phyloP scores from a whole-genome alignment of 1,140 invertebrate species.

The Lepidurus couesii region DNA sequence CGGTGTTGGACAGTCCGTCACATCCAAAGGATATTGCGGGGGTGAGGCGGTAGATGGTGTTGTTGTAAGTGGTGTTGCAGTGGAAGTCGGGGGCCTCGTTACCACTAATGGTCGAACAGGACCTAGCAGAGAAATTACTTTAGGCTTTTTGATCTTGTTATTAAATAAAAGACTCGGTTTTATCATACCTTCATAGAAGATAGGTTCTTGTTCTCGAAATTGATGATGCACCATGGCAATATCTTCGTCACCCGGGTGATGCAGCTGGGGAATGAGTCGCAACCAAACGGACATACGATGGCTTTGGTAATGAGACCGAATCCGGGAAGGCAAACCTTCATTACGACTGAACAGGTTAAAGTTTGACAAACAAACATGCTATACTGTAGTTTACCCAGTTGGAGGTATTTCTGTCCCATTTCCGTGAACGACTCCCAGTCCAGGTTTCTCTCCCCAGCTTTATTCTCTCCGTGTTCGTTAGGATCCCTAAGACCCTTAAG shows the following conservation, averaged over 20 bases:
- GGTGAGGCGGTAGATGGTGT: not conserved
- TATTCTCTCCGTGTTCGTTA: slow-evolving; percentile 34
- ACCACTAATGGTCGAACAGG: not conserved
- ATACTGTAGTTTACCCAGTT: slow-evolving; percentile 40
- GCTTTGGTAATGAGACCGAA: slow-evolving; percentile 76
- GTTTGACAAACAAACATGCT: slow-evolving; percentile 18
- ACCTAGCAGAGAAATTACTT: not conserved
- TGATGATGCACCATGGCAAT: slow-evolving; percentile 72
- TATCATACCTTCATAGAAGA: slow-evolving; percentile 61
- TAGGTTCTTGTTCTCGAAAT: slow-evolving; percentile 55
- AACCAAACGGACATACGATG: slow-evolving; percentile 88
- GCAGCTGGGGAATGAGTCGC: slow-evolving; percentile 80
- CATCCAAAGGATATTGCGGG: not conserved
- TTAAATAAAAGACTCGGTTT: slow-evolving; percentile 23
- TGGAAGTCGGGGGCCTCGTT: not conserved
- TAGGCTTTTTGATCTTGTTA: not conserved
- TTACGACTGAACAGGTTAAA: not conserved
- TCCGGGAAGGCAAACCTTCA: slow-evolving; percentile 58
- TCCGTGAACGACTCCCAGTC: slow-evolving; percentile 43
- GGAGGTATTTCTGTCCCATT: slow-evolving; percentile 44
- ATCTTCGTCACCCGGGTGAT: slow-evolving; percentile 63
- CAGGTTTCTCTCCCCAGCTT: slow-evolving; percentile 35
- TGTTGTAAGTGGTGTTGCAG: not conserved
- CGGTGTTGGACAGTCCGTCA: slow-evolving; percentile 12
- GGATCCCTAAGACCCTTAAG: slow-evolving; percentile 24